These are phyloP conservation scores for Gymnoscelis rufifasciata DNA, from an alignment of 2,888 invertebrate species.

Conservation along the genomic window DNA sequence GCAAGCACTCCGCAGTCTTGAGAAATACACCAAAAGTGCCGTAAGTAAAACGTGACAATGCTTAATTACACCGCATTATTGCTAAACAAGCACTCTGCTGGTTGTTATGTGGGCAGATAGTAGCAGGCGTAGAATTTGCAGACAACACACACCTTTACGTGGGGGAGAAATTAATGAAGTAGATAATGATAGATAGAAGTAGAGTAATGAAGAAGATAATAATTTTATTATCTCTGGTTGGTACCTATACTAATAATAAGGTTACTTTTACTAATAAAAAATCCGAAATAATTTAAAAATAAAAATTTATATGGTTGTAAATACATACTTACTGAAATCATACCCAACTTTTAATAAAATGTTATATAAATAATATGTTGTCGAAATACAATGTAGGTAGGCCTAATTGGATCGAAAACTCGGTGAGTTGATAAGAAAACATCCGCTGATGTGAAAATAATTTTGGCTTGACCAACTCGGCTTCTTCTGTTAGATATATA, in stretches of 20 bases:
- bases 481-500: too few species aligned
- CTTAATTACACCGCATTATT: slow-evolving; percentile 28
- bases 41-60: slow-evolving; percentile 65
- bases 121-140: neutral
- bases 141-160: too few species aligned
- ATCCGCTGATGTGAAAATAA: neutral
- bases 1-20: slow-evolving; percentile 86
- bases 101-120: neutral
- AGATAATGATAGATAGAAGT: neutral
- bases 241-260: too few species aligned
- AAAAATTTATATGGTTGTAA: too few species aligned
- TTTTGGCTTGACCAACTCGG: neutral
- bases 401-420: neutral
- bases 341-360: too few species aligned
- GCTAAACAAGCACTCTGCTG: slow-evolving; percentile 17
- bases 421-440: neutral
- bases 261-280: too few species aligned
- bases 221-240: too few species aligned
- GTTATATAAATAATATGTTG: too few species aligned
- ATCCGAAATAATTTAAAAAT: too few species aligned
- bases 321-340: too few species aligned
- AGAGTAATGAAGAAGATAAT: too few species aligned
- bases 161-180: too few species aligned
- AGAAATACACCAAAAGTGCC: slow-evolving; percentile 86
- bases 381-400: neutral